These are phyloP conservation scores for Drosophila lini DNA, from an alignment of 1,140 invertebrate species.

Conservation along the genomic window DNA sequence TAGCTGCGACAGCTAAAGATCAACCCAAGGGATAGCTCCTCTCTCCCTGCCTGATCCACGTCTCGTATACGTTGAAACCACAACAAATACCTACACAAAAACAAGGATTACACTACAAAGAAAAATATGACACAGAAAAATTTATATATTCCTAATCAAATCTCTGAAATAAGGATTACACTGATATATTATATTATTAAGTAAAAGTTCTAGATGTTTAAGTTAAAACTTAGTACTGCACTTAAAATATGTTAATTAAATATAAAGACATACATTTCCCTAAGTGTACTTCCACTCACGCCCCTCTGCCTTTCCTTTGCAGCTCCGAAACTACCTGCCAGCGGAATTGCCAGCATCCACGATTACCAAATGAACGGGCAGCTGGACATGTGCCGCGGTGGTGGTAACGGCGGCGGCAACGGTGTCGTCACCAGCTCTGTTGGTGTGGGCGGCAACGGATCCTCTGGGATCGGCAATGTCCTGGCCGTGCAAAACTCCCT, in stretches of 20 bases:
- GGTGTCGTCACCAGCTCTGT: constrained; percentile 35
- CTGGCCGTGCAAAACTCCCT: constrained; percentile 84
- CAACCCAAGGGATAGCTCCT: constrained; percentile 64
- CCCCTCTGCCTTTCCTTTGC: constrained; percentile 23
- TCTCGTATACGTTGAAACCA: constrained; percentile 45
- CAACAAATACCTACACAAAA: constrained; percentile 42
- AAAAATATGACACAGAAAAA: neutral
- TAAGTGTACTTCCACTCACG: constrained; percentile 13
- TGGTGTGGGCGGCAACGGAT: constrained; percentile 31
- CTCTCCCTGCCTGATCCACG: constrained; percentile 19
- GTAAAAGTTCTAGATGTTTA: neutral
- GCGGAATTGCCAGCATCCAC: constrained; percentile 85
- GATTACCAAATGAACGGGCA: constrained; percentile 83
- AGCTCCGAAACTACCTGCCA: constrained; percentile 89
- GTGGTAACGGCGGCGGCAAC: constrained; percentile 30
- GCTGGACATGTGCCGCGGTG: constrained; percentile 75
- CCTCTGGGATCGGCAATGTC: constrained; percentile 42
- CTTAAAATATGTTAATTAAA: too few relatives aligned
- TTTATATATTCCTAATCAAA: neutral
- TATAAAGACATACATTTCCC: neutral
- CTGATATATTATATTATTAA: neutral
- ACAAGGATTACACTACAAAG: constrained; percentile 10
- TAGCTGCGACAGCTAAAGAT: constrained; percentile 83
- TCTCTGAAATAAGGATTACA: neutral
- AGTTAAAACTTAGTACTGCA: too few relatives aligned